phyloP scores from a whole-genome alignment of 2,888 invertebrate genomes.

The Drosophila histrio region DNA sequence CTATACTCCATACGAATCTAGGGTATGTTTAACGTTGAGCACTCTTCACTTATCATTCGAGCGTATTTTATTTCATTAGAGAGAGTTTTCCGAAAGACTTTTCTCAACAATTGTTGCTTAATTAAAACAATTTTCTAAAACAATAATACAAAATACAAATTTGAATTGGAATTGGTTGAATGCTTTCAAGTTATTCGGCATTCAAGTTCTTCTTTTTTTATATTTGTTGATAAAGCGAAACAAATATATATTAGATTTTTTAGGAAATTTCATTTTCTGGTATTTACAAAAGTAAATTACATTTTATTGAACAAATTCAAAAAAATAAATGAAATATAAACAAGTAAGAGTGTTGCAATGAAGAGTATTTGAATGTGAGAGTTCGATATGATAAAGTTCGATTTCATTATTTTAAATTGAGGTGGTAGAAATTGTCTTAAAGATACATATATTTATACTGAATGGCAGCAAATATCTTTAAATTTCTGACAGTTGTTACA shows the following conservation, averaged over 20 bases:
- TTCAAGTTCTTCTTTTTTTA: background rate
- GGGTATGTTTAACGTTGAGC: background rate
- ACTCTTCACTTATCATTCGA: background rate
- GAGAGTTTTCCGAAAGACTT: slow-evolving; percentile 22
- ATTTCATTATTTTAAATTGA: too few relatives aligned
- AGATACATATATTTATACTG: too few relatives aligned
- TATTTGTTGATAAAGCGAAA: background rate
- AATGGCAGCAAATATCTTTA: too few relatives aligned
- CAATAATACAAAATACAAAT: background rate
- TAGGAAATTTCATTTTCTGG: background rate
- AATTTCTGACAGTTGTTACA: too few relatives aligned
- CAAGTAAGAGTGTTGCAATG: background rate
- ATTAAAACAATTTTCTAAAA: slow-evolving; percentile 40
- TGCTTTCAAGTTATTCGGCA: background rate
- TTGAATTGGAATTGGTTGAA: background rate
- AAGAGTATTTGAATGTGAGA: background rate
- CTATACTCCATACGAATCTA: background rate
- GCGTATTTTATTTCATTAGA: slow-evolving; percentile 7
- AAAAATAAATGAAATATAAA: slow-evolving; percentile 3
- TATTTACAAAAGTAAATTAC: slow-evolving; percentile 1
- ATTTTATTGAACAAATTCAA: background rate
- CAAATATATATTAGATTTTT: background rate
- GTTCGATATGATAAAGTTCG: too few relatives aligned
- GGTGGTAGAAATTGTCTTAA: too few relatives aligned
- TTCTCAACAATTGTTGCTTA: slow-evolving; percentile 32